phyloP scores from a whole-genome alignment of 2,113 vertebrate genomes.

The Mormyrus iriodes region DNA sequence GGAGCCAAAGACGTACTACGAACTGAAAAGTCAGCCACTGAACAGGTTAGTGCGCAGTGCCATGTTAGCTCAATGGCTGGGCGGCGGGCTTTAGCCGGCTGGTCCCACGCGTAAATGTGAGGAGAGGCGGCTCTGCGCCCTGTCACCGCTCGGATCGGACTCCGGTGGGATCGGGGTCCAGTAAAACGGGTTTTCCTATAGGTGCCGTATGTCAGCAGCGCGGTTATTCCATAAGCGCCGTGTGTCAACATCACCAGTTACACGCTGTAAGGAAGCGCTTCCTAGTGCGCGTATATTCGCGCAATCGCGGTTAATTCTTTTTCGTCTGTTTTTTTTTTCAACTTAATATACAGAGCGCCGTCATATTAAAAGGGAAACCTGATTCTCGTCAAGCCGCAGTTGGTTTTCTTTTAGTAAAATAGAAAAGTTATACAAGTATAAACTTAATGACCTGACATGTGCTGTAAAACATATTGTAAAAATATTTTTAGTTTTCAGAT shows the following conservation, averaged over 20 bases:
- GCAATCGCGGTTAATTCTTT: background rate
- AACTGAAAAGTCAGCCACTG: constrained; percentile 72
- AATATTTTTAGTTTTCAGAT: background rate
- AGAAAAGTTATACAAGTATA: background rate
- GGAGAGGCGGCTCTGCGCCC: background rate
- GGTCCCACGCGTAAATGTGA: background rate
- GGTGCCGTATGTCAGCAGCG: background rate
- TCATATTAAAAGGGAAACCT: background rate
- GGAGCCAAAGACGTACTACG: constrained; percentile 74
- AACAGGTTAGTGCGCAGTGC: constrained; percentile 61
- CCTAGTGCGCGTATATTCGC: background rate
- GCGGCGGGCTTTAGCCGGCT: background rate
- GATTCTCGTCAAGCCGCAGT: background rate
- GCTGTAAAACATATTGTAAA: background rate
- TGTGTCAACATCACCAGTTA: background rate
- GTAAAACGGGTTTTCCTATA: background rate
- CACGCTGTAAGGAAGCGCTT: background rate
- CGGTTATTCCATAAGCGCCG: background rate
- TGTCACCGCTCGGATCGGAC: background rate
- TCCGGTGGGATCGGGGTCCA: background rate
- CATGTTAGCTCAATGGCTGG: background rate
- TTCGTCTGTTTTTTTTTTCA: background rate
- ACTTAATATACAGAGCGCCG: background rate
- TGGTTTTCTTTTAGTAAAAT: background rate
- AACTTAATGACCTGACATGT: background rate